Evolutionary conservation across 2,888 invertebrate species (phyloP), one percentile per base, ranked within the genome.

Genomic region (Cryptus viduatorius): DNA sequence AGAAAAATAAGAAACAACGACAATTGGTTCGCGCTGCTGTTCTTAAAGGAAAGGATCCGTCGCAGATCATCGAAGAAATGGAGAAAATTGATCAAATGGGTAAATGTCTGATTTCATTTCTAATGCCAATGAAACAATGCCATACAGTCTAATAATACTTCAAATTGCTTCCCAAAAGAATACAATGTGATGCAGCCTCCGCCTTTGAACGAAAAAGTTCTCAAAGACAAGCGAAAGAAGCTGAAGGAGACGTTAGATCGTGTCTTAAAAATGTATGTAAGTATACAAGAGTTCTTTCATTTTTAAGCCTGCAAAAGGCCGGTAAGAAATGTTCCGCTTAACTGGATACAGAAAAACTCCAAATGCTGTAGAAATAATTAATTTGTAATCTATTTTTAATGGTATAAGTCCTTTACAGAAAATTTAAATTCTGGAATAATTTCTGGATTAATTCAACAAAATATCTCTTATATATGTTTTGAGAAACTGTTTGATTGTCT

Each of bases 11-110:
- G 94, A 97, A 98, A 89, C 99, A 99, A 93, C 95, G 99, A 75
- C 98, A 98, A 94, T 96, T 98, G 95, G 99, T 99, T 0, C 95
- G 99, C 86, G 98, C 98, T 67, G 99, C 99, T 71, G 99, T 99
- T 1, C 95, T 99, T 3, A 99, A 99, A 95, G 98, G 98, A 93
- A 99, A 99, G 95, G 99, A 99, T 95, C 99, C 99, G 0, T 96
- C 97, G 76, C 98, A 99, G 93, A 96, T 99, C 82, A 95, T 99
- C 56, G 97, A 98, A 91, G 99, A 99, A 94, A 96, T 99, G 95
- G 98, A 99, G 93, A 98, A 98, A 94, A 98, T 99, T 91, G 99
- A 99, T 95, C 98, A 98, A 95, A 99, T 99, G 98, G 99, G 98
- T 98, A 94, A 90, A 10, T 24, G 8, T 56, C 10, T 19, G 24